Base-by-base conservation (phyloP, 2,888 invertebrate genomes). In the Andrena bicolor region DNA sequence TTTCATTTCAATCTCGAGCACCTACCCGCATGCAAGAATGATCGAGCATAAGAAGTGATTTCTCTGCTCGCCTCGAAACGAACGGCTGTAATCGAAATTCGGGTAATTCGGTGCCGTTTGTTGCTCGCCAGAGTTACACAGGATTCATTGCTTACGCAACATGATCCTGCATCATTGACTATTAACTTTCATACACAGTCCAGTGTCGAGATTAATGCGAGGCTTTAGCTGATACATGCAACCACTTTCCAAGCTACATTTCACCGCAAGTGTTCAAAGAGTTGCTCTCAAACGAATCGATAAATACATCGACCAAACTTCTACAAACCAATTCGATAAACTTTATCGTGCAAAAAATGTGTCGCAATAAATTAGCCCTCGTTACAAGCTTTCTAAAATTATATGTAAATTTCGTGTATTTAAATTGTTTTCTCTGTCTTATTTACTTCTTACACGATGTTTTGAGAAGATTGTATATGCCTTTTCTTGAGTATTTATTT, bases 1-100 rank as follows among this genome's bases (percentile, higher is more conserved):
- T 87, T 87, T 85, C 81, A 80, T 85, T 87, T 87, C 81, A 81
- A 82, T 87, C 81, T 78, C 80, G 64, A 73, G 76, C 76, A 61
- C 58, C 80, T 79, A 61, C 58, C 80, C 69, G 73, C 74, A 48
- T 68, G 58, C 76, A 75, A 77, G 82, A 53, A 63, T 75, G 77
- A 81, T 81, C 81, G 61, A 56, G 60, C 74, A 80, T 58, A 30
- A 23, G 60, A 48, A 63, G 28, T 61, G 60, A 79, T 84, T 76
- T 75, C 78, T 82, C 32, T 41, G 41, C 76, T 53, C 73, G 58
- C 69, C 75, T 61, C 72, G n/a, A 30, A 71, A 68, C 61, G 61
- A 74, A 69, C 60, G 58, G 56, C 53, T 69, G 72, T 60, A 48
- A 80, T 82, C 77, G 32, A 64, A 20, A 58, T 41, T 41, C 41